Conservation (phyloP, 2,888 invertebrate genomes). For the Xylota segnis region DNA sequence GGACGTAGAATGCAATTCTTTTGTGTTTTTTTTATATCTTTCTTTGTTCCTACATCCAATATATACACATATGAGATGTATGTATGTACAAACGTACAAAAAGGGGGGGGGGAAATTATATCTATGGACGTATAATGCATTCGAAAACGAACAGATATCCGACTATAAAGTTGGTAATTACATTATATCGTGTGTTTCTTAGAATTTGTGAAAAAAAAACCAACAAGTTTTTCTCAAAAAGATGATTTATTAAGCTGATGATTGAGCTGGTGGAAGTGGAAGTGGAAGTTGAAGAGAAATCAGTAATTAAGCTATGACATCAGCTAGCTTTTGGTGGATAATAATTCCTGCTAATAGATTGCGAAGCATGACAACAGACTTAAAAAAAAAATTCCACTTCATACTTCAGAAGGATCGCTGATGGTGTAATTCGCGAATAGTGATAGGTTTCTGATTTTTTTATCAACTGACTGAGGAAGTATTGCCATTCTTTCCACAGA, state of each 20-base stretch:
- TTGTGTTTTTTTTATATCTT: neutral
- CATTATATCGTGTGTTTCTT: conserved; percentile 25
- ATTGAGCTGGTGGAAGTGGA: neutral
- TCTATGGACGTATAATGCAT: neutral
- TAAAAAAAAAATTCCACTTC: too few relatives aligned
- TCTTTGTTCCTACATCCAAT: neutral
- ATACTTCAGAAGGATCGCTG: too few relatives aligned
- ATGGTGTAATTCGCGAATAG: too few relatives aligned
- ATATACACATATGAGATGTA: neutral
- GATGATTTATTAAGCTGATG: conserved; percentile 14
- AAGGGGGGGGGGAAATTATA: neutral
- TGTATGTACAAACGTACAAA: neutral
- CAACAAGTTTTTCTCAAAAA: neutral
- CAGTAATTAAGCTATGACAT: neutral
- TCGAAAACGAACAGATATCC: conserved; percentile 1
- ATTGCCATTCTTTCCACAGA: too few relatives aligned
- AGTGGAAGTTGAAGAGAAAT: neutral
- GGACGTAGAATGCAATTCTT: conserved; percentile 16
- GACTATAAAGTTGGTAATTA: conserved; percentile 28
- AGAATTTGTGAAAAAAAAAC: neutral
- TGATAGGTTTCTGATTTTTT: too few relatives aligned
- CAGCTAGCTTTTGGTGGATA: neutral
- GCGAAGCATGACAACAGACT: neutral
- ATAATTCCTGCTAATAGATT: neutral
- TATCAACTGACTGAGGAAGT: too few relatives aligned